These are phyloP conservation scores for Sacculina carcini DNA, from an alignment of 2,888 invertebrate species.

Conservation along the genomic window DNA sequence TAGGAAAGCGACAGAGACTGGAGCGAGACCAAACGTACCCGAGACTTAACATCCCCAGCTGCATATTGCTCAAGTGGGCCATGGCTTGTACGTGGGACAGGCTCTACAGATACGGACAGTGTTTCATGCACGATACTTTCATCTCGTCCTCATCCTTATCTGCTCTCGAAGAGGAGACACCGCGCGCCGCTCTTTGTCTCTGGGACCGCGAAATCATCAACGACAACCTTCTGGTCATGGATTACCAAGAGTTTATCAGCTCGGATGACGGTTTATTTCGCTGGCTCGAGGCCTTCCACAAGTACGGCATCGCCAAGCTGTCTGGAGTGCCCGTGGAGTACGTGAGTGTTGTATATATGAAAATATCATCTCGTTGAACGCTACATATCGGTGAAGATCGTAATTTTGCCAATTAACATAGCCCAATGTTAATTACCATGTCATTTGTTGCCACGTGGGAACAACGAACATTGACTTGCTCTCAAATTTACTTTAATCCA, in stretches of 20 bases:
- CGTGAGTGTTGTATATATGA: no score
- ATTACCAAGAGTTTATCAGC: conserved; percentile 18
- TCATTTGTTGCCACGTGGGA: no score
- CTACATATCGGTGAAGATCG: no score
- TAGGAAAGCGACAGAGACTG: no score
- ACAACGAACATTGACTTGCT: no score
- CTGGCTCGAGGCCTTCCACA: conserved; percentile 19
- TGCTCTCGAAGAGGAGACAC: conserved; percentile 12
- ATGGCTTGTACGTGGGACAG: conserved; percentile 13
- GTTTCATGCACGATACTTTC: conserved; percentile 18
- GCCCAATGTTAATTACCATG: no score
- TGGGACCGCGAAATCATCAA: conserved; percentile 18
- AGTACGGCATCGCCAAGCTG: conserved; percentile 18
- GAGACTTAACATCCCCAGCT: no score
- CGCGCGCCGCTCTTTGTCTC: conserved; percentile 15
- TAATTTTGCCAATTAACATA: no score
- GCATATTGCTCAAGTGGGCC: no score
- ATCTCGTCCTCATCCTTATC: neutral
- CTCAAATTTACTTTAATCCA: no score
- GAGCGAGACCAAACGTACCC: no score
- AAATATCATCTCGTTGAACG: no score
- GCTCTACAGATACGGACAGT: conserved; percentile 18
- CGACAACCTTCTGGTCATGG: conserved; percentile 18
- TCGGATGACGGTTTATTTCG: conserved; percentile 16
- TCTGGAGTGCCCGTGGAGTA: conserved; percentile 16